Base-by-base conservation (phyloP, 2,113 vertebrate genomes). In the Apeltes quadracus region DNA sequence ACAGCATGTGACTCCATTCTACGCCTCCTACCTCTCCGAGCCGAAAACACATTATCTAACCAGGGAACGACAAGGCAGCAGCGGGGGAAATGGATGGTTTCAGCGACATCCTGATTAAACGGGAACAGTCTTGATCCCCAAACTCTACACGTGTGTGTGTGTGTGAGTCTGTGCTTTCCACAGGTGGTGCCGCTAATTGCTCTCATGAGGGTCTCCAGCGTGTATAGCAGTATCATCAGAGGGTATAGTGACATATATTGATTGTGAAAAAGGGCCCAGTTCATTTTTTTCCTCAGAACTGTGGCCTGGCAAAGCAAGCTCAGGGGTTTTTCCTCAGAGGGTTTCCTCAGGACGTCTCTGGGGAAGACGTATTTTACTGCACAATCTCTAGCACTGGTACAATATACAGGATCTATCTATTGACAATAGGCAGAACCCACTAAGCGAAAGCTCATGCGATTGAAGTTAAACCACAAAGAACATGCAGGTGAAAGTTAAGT, bases 111-210 rank as follows among this genome's bases (percentile, higher is more conserved):
- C 55, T 51, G 63, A 39, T 43, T 62, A 10, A 69, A 27, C 1
- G 5, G 61, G 32, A 9, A 34, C 27, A 32, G 34, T 66, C 53
- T 66, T 16, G 13, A 39, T 27, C 39, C 59, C 11, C 23, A 12
- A 61, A 61, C 41, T 69, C 25, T 20, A 16, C 22, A n/a, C 20
- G 61, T 27, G 34, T 48, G 43, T 46, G 44, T 71, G 16, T 29
- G 39, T 55, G 50, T 20, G 34, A 61, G 63, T 50, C 8, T 20
- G 12, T 44, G 34, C 71, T 78, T 63, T 53, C 75, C 81, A 72
- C 55, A 76, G 75, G 82, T 85, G 78, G 63, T 65, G 81, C 75
- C 63, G 77, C 50, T 90, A 82, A 87, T 88, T 85, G 84, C 84
- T 78, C 83, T 84, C 76, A 55, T 34, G 84, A 78, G 78, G 72